Base-by-base conservation (phyloP, 1,140 invertebrate species). In the Pristionchus pacificus region DNA sequence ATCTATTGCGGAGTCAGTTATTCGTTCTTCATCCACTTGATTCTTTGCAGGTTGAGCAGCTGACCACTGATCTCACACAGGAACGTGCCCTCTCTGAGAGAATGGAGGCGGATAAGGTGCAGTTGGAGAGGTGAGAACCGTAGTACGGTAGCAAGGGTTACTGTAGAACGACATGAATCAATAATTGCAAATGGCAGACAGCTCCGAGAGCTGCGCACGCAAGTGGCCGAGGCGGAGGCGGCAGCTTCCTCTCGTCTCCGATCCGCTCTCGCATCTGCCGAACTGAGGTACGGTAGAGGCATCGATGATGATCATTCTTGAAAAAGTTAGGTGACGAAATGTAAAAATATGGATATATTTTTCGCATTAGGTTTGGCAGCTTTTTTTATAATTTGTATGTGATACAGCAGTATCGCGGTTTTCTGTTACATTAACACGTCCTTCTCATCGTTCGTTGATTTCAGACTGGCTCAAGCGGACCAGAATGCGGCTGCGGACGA, bases 21-120 rank as follows among this genome's bases (percentile, higher is more conserved):
- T n/a, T n/a, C n/a, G n/a, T n/a, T n/a, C n/a, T n/a, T n/a, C n/a
- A n/a, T n/a, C n/a, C n/a, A n/a, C n/a, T n/a, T n/a, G n/a, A n/a
- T n/a, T n/a, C 10, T 13, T 25, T 24, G 13, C 24, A 25, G n/a
- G 28, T 24, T 6, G 70, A 72, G 38, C 63, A 64, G 28, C 15
- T 72, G 63, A 72, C 70, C 0, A 57, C 55, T 13, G 70, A 72
- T 25, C 58, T 72, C 2, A 64, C 70, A 19, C 32, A 32, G 57
- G 70, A 72, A 30, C 58, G 70, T 55, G 33, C 38, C 31, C 13
- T 64, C 29, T 61, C 25, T n/a, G 70, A 72, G 58, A 65, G 64
- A 55, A 49, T 29, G 1, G 70, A 72, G 24, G 55, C 63, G 2
- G 70, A 72, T n/a, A 60, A 58, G 58, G 49, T 38, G 1, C 33